phyloP scores from a whole-genome alignment of 2,888 invertebrate genomes.

The Stegophylla sp. region DNA sequence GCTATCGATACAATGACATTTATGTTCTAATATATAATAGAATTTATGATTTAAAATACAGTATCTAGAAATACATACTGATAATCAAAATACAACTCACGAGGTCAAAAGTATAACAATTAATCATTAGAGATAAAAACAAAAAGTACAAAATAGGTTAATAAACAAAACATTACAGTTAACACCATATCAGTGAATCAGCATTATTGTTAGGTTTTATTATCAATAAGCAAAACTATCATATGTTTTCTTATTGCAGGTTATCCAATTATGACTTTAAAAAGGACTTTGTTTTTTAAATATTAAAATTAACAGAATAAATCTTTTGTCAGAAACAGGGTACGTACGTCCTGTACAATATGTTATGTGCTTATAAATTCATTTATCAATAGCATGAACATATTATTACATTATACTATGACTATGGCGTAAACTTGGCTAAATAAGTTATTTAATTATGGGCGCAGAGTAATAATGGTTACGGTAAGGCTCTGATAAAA shows the following conservation, averaged over 20 bases:
- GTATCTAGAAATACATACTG: not conserved
- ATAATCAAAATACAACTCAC: not conserved
- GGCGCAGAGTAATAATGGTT: no score
- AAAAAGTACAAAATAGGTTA: conserved; percentile 7
- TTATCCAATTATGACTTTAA: not conserved
- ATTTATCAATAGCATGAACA: no score
- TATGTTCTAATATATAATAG: not conserved
- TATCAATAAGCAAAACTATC: not conserved
- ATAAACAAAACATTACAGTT: not conserved
- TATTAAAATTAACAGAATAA: no score
- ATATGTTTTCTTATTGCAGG: not conserved
- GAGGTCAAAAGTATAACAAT: conserved; percentile 8
- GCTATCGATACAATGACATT: not conserved
- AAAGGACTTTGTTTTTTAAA: no score
- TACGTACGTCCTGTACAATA: no score
- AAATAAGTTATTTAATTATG: no score
- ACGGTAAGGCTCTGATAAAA: no score
- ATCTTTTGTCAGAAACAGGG: no score
- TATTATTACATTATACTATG: no score
- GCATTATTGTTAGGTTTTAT: not conserved
- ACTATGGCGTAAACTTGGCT: no score
- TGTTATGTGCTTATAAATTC: no score
- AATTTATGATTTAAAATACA: not conserved
- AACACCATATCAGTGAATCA: not conserved
- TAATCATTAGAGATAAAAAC: not conserved